These are phyloP conservation scores for Parazoanthus swiftii DNA, from an alignment of 92 coral and sea anemone species.

Conservation along the genomic window DNA sequence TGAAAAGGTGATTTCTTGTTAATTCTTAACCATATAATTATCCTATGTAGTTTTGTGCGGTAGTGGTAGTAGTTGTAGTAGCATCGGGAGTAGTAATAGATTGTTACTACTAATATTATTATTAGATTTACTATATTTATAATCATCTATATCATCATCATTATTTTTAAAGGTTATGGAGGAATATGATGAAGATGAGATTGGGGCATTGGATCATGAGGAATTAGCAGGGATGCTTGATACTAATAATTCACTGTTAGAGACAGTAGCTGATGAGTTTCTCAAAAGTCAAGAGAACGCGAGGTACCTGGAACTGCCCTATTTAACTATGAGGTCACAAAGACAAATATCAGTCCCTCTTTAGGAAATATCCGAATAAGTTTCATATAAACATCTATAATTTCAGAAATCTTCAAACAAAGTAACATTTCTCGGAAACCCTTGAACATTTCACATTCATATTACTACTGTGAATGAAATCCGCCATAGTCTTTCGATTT, in stretches of 20 bases:
- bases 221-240: conserved; percentile 74
- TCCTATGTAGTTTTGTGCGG: too few relatives aligned
- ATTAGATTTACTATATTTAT: neutral
- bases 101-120: neutral
- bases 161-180: conserved; percentile 70
- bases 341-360: too few relatives aligned
- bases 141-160: neutral
- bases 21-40: too few relatives aligned
- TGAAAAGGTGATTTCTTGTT: conserved; percentile 67
- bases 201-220: conserved; percentile 96
- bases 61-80: too few relatives aligned
- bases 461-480: too few relatives aligned
- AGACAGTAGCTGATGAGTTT: conserved; percentile 73
- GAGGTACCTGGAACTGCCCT: conserved; percentile 36
- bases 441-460: neutral
- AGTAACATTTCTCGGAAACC: neutral
- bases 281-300: conserved; percentile 57
- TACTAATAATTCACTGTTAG: conserved; percentile 68
- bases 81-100: too few relatives aligned
- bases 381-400: too few relatives aligned
- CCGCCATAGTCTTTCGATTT: neutral
- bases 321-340: too few relatives aligned
- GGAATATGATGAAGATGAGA: conserved; percentile 98
- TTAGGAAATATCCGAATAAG: too few relatives aligned
- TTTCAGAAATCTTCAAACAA: too few relatives aligned